phyloP scores from a whole-genome alignment of 2,888 invertebrate genomes.

The Rotaria macrura region DNA sequence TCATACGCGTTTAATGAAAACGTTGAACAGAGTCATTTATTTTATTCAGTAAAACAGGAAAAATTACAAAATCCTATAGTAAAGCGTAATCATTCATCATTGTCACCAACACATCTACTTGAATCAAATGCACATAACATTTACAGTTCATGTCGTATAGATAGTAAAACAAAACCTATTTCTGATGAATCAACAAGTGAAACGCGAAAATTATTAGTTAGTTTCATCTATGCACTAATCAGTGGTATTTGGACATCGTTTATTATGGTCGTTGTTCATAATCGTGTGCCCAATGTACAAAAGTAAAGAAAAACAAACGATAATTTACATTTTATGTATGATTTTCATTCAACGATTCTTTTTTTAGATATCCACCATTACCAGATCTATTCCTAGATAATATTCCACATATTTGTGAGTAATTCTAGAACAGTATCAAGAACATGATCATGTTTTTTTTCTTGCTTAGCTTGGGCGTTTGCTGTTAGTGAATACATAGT shows the following conservation, averaged over 20 bases:
- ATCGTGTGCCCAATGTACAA: slow-evolving; percentile 83
- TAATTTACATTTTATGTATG: no score
- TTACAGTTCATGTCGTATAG: not conserved
- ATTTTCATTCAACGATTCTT: not conserved
- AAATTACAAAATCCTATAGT: not conserved
- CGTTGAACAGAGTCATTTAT: not conserved
- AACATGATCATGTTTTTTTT: not conserved
- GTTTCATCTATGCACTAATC: slow-evolving; percentile 45
- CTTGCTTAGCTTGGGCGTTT: slow-evolving; percentile 74
- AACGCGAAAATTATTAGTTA: slow-evolving; percentile 36
- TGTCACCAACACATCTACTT: not conserved
- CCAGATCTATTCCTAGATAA: slow-evolving; percentile 96
- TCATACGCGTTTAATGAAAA: not conserved
- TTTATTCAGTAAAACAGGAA: not conserved
- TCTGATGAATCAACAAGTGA: not conserved
- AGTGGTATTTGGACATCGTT: slow-evolving; percentile 55
- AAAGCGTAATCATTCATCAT: not conserved
- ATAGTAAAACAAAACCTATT: not conserved
- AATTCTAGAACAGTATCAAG: not conserved
- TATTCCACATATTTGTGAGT: slow-evolving; percentile 76
- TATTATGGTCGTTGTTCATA: slow-evolving; percentile 97
- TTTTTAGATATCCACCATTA: slow-evolving; percentile 66
- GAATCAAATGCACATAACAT: not conserved
- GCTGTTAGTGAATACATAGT: slow-evolving; percentile 93
- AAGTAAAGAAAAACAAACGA: slow-evolving; percentile 55